A percentile compares a stretch with the other conserved stretches of the same genome.
Conservation (phyloP, 1,140 invertebrate genomes). For the Capitella teleta region DNA sequence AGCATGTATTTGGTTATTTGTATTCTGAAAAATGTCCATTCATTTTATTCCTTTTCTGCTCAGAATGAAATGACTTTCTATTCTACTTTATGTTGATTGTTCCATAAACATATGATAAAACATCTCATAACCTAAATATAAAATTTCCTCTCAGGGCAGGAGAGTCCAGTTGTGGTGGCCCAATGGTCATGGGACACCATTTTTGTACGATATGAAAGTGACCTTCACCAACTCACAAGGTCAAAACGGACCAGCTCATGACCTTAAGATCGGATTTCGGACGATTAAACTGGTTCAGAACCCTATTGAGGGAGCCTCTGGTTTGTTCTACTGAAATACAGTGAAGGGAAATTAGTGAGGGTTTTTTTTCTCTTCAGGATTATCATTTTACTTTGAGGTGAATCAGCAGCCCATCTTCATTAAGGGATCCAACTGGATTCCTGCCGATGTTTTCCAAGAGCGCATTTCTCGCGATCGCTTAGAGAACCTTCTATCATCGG, state of each 20-base stretch:
- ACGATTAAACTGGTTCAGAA: conserved; percentile 58
- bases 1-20: too few species aligned
- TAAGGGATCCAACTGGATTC: conserved; percentile 93
- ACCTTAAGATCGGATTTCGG: conserved; percentile 64
- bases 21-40: too few species aligned
- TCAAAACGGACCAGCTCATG: not conserved
- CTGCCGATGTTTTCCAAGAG: conserved; percentile 77
- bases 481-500: conserved; percentile 54
- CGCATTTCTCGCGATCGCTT: not conserved
- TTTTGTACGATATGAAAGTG: conserved; percentile 59
- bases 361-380: conserved; percentile 45
- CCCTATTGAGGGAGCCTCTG: too few species aligned
- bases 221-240: conserved; percentile 28
- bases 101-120: too few species aligned
- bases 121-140: too few species aligned
- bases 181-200: conserved; percentile 76
- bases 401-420: conserved; percentile 84
- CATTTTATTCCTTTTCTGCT: too few species aligned
- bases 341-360: too few species aligned
- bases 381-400: conserved; percentile 77
- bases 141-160: too few species aligned
- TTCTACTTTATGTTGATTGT: too few species aligned
- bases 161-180: too few species aligned
- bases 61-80: too few species aligned
- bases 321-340: too few species aligned